phyloP scores from a whole-genome alignment of 2,113 vertebrate species.

The Dinomys branickii region DNA sequence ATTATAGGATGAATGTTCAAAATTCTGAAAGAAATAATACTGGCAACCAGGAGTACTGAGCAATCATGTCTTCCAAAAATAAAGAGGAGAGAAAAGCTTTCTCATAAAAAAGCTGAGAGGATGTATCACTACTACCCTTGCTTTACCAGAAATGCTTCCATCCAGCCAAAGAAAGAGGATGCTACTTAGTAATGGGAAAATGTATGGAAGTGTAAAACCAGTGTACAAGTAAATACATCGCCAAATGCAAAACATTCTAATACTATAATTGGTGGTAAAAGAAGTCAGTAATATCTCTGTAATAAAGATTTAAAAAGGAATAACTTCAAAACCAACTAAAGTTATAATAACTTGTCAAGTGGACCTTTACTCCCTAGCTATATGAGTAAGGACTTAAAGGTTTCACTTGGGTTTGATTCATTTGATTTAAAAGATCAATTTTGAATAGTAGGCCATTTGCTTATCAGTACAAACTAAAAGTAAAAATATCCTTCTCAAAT shows the following conservation, averaged over 20 bases:
- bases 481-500: background rate
- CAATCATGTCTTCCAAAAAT: background rate
- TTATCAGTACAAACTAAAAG: background rate
- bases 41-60: background rate
- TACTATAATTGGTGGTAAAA: background rate
- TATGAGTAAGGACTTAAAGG: background rate
- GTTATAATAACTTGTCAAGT: background rate
- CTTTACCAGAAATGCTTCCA: background rate
- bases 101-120: background rate
- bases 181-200: background rate
- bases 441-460: background rate
- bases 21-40: background rate
- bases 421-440: slow-evolving; percentile 10
- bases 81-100: background rate
- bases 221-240: background rate
- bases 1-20: background rate
- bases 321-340: background rate
- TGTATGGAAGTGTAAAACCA: background rate
- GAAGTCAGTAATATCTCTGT: background rate
- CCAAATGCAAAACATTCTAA: background rate
- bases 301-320: background rate
- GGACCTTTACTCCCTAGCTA: background rate
- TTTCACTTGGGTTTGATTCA: background rate
- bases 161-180: background rate
- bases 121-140: background rate